Conservation (phyloP, 2,888 invertebrate species). For the Erannis defoliaria region DNA sequence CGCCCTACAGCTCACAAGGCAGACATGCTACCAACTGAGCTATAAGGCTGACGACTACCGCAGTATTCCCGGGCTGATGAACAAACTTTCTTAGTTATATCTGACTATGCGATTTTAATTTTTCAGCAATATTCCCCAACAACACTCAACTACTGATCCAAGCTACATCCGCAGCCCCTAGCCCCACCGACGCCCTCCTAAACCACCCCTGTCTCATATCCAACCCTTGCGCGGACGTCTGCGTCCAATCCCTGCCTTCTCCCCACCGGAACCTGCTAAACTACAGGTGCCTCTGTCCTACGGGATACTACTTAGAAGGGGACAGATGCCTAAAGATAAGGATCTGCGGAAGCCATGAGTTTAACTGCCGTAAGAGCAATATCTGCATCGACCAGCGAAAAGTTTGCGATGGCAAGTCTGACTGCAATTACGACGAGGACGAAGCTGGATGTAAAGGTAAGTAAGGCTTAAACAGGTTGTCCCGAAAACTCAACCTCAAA, state of each 20-base stretch:
- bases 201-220: constrained; percentile 88
- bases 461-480: background rate
- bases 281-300: constrained; percentile 88
- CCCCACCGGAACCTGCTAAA: constrained; percentile 43
- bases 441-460: constrained; percentile 80
- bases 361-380: constrained; percentile 77
- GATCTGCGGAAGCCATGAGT: constrained; percentile 80
- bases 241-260: constrained; percentile 81
- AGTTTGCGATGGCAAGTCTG: constrained; percentile 81
- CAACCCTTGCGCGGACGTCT: constrained; percentile 91
- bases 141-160: constrained; percentile 69
- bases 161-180: constrained; percentile 54
- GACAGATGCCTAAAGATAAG: constrained; percentile 86
- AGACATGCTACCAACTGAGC: no score
- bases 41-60: no score
- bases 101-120: constrained; percentile 28
- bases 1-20: no score
- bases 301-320: constrained; percentile 84
- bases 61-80: no score
- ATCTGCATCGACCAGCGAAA: constrained; percentile 67
- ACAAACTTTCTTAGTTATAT: background rate
- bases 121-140: constrained; percentile 82
- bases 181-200: constrained; percentile 49
- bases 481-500: no score
- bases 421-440: constrained; percentile 86